These are phyloP conservation scores for Apogon talboti DNA, from an alignment of 2,797 vertebrate species.

Conservation along the genomic window DNA sequence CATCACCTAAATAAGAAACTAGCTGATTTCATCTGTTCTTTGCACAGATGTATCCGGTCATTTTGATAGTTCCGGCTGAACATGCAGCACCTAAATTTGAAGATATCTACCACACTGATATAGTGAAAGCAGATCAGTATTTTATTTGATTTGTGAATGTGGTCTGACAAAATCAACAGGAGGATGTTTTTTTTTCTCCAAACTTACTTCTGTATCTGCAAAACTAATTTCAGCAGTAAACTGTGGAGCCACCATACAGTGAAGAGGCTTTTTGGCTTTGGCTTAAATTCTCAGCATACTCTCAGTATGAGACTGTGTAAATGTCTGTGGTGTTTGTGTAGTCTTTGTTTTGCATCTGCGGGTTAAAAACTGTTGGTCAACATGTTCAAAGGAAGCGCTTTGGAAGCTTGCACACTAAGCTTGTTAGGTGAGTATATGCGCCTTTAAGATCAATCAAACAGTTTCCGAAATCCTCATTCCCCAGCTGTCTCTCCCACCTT, in stretches of 20 bases:
- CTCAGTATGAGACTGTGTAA: constrained; percentile 17
- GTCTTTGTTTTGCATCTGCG: constrained; percentile 3
- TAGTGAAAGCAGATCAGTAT: too few species aligned
- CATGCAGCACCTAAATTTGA: too few species aligned
- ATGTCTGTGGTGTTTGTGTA: constrained; percentile 16
- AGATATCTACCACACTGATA: too few species aligned
- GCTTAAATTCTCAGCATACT: constrained; percentile 28
- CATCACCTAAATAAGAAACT: neutral
- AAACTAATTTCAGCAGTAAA: constrained; percentile 24
- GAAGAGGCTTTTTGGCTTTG: constrained; percentile 32
- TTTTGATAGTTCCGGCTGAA: too few species aligned
- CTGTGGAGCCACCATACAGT: constrained; percentile 12
- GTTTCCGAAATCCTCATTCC: constrained; percentile 39
- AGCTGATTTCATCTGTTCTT: neutral
- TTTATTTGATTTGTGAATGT: too few species aligned
- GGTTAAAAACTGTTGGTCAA: constrained; percentile 44
- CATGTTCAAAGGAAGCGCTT: constrained; percentile 51
- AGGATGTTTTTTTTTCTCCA: neutral
- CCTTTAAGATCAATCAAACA: constrained; percentile 53
- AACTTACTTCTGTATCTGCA: constrained; percentile 9
- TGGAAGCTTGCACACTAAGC: constrained; percentile 31
- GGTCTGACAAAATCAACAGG: neutral
- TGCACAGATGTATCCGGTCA: too few species aligned
- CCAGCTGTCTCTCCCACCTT: constrained; percentile 26
- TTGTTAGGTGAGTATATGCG: constrained; percentile 61